Evolutionary conservation across 2,797 vertebrate species (phyloP), one percentile per base, ranked within the genome.

Genomic region (Ctenochaetus hawaiiensis): DNA sequence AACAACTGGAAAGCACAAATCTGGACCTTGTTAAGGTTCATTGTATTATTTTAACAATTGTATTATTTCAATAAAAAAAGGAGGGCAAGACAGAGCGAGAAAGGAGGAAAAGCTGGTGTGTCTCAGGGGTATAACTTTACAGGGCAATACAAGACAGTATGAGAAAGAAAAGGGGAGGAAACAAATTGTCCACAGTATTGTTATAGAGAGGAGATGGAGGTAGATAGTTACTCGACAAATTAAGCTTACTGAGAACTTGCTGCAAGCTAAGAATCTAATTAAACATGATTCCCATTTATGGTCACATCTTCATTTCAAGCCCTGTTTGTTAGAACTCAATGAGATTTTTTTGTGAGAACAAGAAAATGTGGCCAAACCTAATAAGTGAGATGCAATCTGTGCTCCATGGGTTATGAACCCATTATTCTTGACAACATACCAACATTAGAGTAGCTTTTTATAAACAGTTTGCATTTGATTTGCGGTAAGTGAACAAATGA

Each of bases 1-100:
- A 91, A 92, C 88, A 93, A 94, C 85, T 93, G 92, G 83, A 81
- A 80, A 82, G 71, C 69, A 75, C 70, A 68, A 60, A 63, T 75
- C 47, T 30, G 57, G 82, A 62, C 72, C 69, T 70, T 84, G 61
- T 76, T 83, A 74, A 65, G 41, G n/a, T 57, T 68, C 69, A 72
- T 34, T 72, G 71, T 77, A 62, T 75, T 66, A 71, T 75, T 53
- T 73, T 66, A 66, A 78, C 67, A 74, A 75, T 20, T 54, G 57
- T 51, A 44, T 63, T 64, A 69, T 70, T 68, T 63, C 3, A 41
- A 8, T 8, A 58, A 48, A 53, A 37, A 48, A 51, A 45, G 41
- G 3, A 71, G 41, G 23, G 13, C 34, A 53, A 16, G 8, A 37
- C 0, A 47, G 1, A 23, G 14, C 22, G 52, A 67, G 45, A 39